Evolutionary conservation across 2,888 invertebrate genomes (phyloP), one percentile per base, ranked within the genome.

Genomic region (Caradrina clavipalpis): DNA sequence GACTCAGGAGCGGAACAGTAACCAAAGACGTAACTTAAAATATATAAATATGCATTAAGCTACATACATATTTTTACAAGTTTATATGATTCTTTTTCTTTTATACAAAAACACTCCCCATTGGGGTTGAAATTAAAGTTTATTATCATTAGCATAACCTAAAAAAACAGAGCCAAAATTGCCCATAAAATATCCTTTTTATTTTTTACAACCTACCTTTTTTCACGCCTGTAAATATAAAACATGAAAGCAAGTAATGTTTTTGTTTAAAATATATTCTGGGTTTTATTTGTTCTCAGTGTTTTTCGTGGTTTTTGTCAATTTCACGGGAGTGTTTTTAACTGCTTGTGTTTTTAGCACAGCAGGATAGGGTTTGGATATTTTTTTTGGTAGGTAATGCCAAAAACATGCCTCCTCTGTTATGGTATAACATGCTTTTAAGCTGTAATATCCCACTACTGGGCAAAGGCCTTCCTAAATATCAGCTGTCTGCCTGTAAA

Each of bases 111-210:
- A 47, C 72, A 73, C 74, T 67, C 66, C 55, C 70, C 73, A 73
- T 82, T 82, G 60, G 1, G 47, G 61, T 69, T 67, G 51, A 81
- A 82, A 81, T 81, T 82, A 80, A 82, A 82, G 67, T 81, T 81
- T 81, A 82, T 82, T 80, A 75, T 75, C 70, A 81, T 81, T 78
- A 80, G 60, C 63, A 64, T 55, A 64, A 64, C 69, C 75, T 70
- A 59, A 65, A 59, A 65, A 69, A 80, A 72, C 71, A 66, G 49
- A 74, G 26, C 55, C 65, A 62, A 55, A 82, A 78, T 60, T 70
- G 42, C 47, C 59, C 54, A 60, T 81, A 80, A 78, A 82, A 60
- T 64, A 70, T 65, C 66, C 74, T 63, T 82, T 81, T 71, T 57
- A 80, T 71, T 81, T 73, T 81, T 76, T 73, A 73, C 26, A 76